These are phyloP conservation scores for Festucalex cinctus DNA, from an alignment of 2,113 vertebrate genomes.

Conservation along the genomic window DNA sequence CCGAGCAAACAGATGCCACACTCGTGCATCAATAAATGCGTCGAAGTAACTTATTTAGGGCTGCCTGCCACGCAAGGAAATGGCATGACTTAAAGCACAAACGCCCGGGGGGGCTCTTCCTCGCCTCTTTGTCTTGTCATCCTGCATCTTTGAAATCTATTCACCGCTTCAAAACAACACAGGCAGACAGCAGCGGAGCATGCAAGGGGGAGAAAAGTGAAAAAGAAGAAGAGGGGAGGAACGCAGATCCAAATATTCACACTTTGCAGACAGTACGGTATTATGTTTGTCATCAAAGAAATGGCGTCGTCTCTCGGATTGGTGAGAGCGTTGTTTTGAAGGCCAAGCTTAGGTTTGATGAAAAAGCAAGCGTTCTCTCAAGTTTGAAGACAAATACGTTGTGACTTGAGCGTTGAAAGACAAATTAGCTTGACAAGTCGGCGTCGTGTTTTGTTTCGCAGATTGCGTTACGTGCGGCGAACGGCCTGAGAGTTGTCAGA, in stretches of 20 bases:
- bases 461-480: constrained; percentile 20
- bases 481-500: constrained; percentile 18
- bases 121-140: constrained; percentile 77
- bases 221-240: constrained; percentile 23
- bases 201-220: constrained; percentile 16
- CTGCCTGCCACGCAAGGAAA: constrained; percentile 77
- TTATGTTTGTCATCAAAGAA: constrained; percentile 67
- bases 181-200: constrained; percentile 69
- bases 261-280: constrained; percentile 60
- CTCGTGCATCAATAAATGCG: constrained; percentile 80
- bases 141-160: constrained; percentile 77
- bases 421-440: constrained; percentile 58
- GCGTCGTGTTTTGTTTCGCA: constrained; percentile 45
- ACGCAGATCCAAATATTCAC: constrained; percentile 69
- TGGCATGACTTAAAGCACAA: constrained; percentile 77
- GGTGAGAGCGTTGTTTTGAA: constrained; percentile 46
- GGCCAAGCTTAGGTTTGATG: constrained; percentile 62
- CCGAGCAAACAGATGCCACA: constrained; percentile 75
- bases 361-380: constrained; percentile 58
- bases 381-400: constrained; percentile 71
- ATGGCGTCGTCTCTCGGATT: constrained; percentile 50
- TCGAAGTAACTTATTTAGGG: constrained; percentile 80
- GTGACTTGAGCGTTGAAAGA: constrained; percentile 49
- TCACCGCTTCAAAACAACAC: constrained; percentile 73
- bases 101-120: constrained; percentile 66